Base-by-base conservation (phyloP, 2,113 vertebrate genomes). In the Pao palembangensis region DNA sequence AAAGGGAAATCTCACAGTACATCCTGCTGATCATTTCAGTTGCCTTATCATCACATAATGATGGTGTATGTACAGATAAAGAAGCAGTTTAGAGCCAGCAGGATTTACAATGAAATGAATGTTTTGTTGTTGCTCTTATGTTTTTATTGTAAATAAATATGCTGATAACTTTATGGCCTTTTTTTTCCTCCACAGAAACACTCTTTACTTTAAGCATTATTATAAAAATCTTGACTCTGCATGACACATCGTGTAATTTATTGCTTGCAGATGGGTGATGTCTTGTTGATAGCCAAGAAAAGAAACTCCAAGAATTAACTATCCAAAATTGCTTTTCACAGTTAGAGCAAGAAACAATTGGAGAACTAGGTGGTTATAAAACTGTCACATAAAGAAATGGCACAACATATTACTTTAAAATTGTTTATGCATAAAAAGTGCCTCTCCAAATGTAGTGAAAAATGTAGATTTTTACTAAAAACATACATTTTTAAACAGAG, bases 111-210 rank as follows among this genome's bases (percentile, higher is more conserved):
- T 73, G 53, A 74, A 64, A 79, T 81, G 23, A 82, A 86, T 86
- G 82, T 86, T 80, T 78, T 77, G 66, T 67, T 73, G 34, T 81
- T 67, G 48, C 56, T 70, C 69, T 75, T 84, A 49, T 38, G 34
- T 75, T 87, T 85, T 78, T 83, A 81, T 74, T 85, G 79, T 76
- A 85, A 85, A 85, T 86, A 86, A 85, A 86, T 64, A 14, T 61
- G 49, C 51, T 51, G 47, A 64, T 46, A 82, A 78, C 52, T 77
- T 77, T 64, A 76, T 15, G 44, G 15, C n/a, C 28, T 76, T 59
- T 12, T 21, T 17, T 38, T 38, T 8, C 1, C 11, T 38, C 34
- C 34, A 38, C 34, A 38, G 10, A 38, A 38, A 38, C 34, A 38
- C 28, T 31, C 28, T 31, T 31, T 31, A 7, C 28, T 31, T 31